Evolutionary conservation across 1,140 invertebrate species (phyloP), one percentile per base, ranked within the genome.

Genomic region (Ganaspis sp.): DNA sequence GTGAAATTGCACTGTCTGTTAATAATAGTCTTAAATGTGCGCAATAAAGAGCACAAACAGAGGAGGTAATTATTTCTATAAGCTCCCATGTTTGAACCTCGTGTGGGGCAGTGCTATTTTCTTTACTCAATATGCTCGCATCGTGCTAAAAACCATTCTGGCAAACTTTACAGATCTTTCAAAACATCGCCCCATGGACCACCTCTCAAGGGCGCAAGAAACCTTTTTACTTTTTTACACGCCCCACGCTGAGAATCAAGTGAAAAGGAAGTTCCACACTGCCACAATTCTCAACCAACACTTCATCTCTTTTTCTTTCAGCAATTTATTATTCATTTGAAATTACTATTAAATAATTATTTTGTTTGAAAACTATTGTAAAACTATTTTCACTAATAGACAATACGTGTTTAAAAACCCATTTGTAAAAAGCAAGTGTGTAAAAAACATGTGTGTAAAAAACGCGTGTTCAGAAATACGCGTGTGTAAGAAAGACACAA

Each of bases 131-230:
- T 64, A 29, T 64, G n/a, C 29, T 64, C 58, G 58, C 58, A 64
- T 64, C 58, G 23, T 64, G 58, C 58, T 64, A n/a, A 64, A 49
- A 49, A 49, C 58, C 53, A 23, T 58, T 64, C 23, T 23, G 23
- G 26, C n/a, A 8, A 49, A 49, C 45, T n/a, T 49, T 49, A 17
- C 45, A 49, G 45, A 49, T 49, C 45, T 49, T 49, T 49, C 45
- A 49, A 49, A 49, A 49, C 45, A 49, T 49, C 45, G 58, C 58
- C 23, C 58, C 23, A 64, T 64, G 58, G 58, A 34, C 58, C 58
- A 29, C 58, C 58, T 64, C 26, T 64, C 58, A 64, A 64, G 58
- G 58, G 58, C 54, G 54, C 54, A 64, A 64, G 54, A 64, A 64
- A 64, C 54, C 23, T 64, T 64, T 49, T 64, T 64, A 64, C 58